Evolutionary conservation across 2,113 vertebrate genomes (phyloP), one percentile per base, ranked within the genome.

Genomic region (Chiloscyllium plagiosum): DNA sequence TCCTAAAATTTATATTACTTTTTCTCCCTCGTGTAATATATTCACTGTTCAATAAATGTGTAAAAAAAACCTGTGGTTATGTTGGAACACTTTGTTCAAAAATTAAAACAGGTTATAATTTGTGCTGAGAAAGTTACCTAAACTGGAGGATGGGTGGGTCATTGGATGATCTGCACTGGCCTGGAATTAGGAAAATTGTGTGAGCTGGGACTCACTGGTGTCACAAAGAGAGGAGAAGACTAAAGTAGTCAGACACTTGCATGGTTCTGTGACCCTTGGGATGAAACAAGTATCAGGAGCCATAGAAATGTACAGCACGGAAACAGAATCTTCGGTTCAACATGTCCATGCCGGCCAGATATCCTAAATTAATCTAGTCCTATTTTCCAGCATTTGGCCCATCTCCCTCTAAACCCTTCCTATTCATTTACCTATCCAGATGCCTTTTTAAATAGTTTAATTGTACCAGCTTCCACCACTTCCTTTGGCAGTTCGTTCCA

Each of bases 31-130:
- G 29, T 68, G 65, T 66, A 37, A 17, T 37, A 37, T 83, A 42
- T 42, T 83, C 37, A 22, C n/a, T 17, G 89, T 66, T 93, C 33
- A 93, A 93, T 93, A 93, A 93, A 93, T 93, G 56, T n/a, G 22
- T 37, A 2, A 92, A n/a, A n/a, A 92, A 19, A 65, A 37, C 4
- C 17, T 89, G 29, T 68, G 33, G 33, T 61, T 20, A 22, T 17
- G 19, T 19, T 83, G 37, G 80, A 83, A 22, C 26, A 69, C 19
- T 80, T 80, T 37, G 10, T 80, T 37, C 3, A 80, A n/a, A 78
- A 37, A n/a, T 33, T 15, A 8, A 80, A 37, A 2, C 76, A 80
- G 76, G 47, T 47, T 13, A 87, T 52, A 20, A 50, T 87, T 50
- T 20, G 5, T 33, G 94, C 42, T 4, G 94, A 68, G 70, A 61